Evolutionary conservation across 2,888 invertebrate species (phyloP).

Genomic region (Ornithoptera priamus): DNA sequence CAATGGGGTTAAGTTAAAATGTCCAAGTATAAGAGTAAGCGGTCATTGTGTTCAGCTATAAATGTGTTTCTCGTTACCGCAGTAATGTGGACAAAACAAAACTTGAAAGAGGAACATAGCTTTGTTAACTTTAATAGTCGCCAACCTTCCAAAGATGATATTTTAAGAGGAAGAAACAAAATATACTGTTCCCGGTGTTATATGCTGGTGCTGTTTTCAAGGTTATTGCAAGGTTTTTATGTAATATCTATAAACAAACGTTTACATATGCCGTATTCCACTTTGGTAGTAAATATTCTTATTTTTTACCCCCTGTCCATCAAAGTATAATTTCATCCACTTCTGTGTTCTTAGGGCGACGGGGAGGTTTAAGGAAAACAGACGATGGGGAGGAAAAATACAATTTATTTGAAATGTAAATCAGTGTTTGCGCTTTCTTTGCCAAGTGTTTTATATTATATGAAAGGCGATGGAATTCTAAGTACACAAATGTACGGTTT

Average conservation of each 20-base stretch:
- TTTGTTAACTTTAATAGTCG: too few relatives aligned
- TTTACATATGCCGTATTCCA: not conserved
- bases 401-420: constrained; percentile 7
- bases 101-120: too few relatives aligned
- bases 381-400: constrained; percentile 4
- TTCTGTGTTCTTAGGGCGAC: not conserved
- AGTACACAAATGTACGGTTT: not conserved
- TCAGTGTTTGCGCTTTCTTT: constrained; percentile 3
- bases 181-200: not conserved
- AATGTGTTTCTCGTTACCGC: too few relatives aligned
- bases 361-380: not conserved
- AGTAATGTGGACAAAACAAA: too few relatives aligned
- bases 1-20: too few relatives aligned
- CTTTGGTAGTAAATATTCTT: not conserved
- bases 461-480: not conserved
- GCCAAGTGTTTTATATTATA: not conserved
- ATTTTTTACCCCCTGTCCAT: not conserved
- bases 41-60: too few relatives aligned
- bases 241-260: not conserved
- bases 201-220: not conserved
- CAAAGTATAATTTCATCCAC: constrained; percentile 1
- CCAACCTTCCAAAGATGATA: too few relatives aligned
- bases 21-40: too few relatives aligned
- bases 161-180: too few relatives aligned
- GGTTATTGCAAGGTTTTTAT: not conserved